phyloP scores from a whole-genome alignment of 2,797 vertebrate genomes.

The Eptatretus atami region DNA sequence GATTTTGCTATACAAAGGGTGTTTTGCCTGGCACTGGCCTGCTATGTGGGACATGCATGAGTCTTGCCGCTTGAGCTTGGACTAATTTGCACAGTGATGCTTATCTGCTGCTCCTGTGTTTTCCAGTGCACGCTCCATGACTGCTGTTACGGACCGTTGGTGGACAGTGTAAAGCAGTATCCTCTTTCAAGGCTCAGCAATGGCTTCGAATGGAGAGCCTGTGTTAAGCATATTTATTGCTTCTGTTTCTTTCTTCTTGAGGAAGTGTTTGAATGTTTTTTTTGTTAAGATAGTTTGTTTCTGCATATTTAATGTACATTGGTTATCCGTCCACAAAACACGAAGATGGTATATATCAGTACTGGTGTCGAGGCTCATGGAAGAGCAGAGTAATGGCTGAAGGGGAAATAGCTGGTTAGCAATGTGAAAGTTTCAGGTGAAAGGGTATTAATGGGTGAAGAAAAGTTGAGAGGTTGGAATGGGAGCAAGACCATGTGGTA shows the following conservation, averaged over 20 bases:
- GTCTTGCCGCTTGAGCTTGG: conserved; percentile 13
- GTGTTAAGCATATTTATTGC: background rate
- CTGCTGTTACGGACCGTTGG: conserved; percentile 98
- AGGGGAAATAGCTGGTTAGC: too few species aligned
- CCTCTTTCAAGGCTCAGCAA: conserved; percentile 35
- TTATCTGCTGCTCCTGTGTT: conserved; percentile 10
- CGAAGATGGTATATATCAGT: too few species aligned
- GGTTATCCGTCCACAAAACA: too few species aligned
- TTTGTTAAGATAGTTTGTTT: too few species aligned
- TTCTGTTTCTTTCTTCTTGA: background rate
- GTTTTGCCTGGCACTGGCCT: background rate
- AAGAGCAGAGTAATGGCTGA: too few species aligned
- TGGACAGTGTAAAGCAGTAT: conserved; percentile 99
- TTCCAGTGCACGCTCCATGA: conserved; percentile 93
- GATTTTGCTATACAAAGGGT: conserved; percentile 4
- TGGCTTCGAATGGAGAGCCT: background rate
- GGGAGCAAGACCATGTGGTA: too few species aligned
- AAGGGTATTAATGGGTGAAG: too few species aligned
- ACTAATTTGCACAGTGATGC: too few species aligned
- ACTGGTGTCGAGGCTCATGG: too few species aligned
- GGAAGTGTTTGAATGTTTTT: background rate
- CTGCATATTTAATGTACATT: too few species aligned
- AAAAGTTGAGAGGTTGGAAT: too few species aligned
- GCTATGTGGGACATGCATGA: conserved; percentile 10
- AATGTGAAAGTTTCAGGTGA: too few species aligned